Percentiles rank a stretch among this genome's conserved stretches.
Evolutionary conservation across 2,113 vertebrate genomes (phyloP).

Genomic region (Diphyllodes magnificus): DNA sequence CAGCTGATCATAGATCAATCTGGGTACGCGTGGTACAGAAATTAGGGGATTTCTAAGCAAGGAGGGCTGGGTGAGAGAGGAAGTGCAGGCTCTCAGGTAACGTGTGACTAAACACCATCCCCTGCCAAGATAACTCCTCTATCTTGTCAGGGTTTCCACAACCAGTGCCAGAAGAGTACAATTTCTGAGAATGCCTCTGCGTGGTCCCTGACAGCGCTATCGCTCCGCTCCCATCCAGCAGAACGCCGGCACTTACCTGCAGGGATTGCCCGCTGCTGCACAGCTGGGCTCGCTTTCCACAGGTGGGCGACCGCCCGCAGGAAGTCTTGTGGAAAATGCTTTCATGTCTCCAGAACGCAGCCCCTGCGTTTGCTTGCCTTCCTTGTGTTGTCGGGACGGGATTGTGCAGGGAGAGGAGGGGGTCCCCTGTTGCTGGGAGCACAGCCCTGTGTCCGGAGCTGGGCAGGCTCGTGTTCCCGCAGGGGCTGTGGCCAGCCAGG

Average conservation of each 20-base stretch:
- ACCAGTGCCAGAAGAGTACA: neutral
- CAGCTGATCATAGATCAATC: fast-evolving
- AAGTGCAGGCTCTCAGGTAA: neutral
- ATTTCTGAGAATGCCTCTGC: neutral
- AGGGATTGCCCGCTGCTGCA: neutral
- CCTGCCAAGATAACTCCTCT: neutral
- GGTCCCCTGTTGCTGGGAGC: neutral
- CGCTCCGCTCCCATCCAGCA: fast-evolving
- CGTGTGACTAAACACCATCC: neutral
- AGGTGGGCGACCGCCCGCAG: neutral
- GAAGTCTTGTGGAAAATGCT: fast-evolving
- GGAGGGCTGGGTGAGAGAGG: neutral
- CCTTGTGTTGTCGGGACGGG: fast-evolving
- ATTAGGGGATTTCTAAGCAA: neutral
- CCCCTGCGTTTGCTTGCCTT: neutral
- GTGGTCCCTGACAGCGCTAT: fast-evolving
- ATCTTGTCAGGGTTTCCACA: slow-evolving; percentile 40
- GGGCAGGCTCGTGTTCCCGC: neutral
- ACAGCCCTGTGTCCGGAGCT: fast-evolving
- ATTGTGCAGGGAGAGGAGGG: neutral
- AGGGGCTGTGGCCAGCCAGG: neutral
- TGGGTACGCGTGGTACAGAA: neutral
- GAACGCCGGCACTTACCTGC: fast-evolving
- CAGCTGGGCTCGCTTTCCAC: neutral
- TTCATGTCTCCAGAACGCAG: neutral